phyloP scores from a whole-genome alignment of 2,113 vertebrate species.

The Halichoeres trimaculatus region DNA sequence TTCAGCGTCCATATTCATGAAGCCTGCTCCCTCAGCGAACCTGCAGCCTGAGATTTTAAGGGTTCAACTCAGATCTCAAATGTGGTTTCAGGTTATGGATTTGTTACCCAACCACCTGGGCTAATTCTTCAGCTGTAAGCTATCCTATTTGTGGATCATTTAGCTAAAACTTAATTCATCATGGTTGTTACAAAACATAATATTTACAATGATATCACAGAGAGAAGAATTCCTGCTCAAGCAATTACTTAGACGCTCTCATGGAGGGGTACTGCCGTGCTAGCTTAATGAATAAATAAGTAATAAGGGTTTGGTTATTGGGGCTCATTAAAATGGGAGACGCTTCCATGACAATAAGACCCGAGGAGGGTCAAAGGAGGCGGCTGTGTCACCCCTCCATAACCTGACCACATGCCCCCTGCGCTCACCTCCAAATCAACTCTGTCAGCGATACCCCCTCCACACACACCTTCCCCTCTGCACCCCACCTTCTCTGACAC shows the following conservation, averaged over 20 bases:
- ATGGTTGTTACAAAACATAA: slow-evolving; percentile 28
- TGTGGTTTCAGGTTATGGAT: slow-evolving; percentile 70
- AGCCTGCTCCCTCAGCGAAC: slow-evolving; percentile 65
- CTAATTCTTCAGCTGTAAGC: slow-evolving; percentile 37
- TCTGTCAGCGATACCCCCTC: slow-evolving; percentile 32
- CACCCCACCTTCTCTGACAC: slow-evolving; percentile 33
- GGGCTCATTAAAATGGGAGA: slow-evolving; percentile 84
- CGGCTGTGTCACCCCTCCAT: slow-evolving; percentile 21
- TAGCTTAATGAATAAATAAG: slow-evolving; percentile 81
- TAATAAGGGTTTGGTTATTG: slow-evolving; percentile 79
- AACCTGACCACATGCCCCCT: slow-evolving; percentile 67
- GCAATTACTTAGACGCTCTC: slow-evolving; percentile 61
- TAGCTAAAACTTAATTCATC: slow-evolving; percentile 47
- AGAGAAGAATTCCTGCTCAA: slow-evolving; percentile 42
- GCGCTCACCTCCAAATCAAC: slow-evolving; percentile 73
- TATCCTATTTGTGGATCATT: slow-evolving; percentile 37
- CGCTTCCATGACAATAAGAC: slow-evolving; percentile 74
- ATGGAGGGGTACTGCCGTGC: slow-evolving; percentile 57
- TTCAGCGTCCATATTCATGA: slow-evolving; percentile 82
- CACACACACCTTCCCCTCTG: slow-evolving; percentile 21
- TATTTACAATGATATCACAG: slow-evolving; percentile 40
- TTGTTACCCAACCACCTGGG: slow-evolving; percentile 20
- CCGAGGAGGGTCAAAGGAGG: slow-evolving; percentile 66
- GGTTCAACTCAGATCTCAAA: slow-evolving; percentile 64
- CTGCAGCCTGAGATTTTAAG: slow-evolving; percentile 62